Conservation (phyloP, 1,140 invertebrate species). For the Gerris buenoi region DNA sequence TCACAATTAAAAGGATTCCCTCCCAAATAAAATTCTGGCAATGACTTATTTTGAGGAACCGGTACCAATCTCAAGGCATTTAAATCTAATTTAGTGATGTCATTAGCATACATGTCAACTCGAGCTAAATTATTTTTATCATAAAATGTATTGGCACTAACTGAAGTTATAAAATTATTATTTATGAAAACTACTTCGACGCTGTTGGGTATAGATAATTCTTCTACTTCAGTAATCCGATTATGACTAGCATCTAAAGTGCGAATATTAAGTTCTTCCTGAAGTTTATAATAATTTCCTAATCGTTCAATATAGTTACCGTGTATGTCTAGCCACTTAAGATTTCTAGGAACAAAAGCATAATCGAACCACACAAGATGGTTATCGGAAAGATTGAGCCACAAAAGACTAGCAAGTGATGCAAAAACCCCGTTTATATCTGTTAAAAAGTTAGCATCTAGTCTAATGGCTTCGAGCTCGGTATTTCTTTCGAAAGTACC, state of each 20-base stretch:
- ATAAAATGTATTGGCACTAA: slow-evolving; percentile 68
- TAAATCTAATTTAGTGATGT: slow-evolving; percentile 62
- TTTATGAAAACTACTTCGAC: slow-evolving; percentile 77
- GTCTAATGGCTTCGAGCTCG: slow-evolving; percentile 62
- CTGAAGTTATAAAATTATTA: slow-evolving; percentile 66
- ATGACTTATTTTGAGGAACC: slow-evolving; percentile 44
- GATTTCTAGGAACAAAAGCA: slow-evolving; percentile 66
- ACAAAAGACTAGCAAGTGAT: slow-evolving; percentile 57
- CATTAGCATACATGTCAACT: slow-evolving; percentile 78
- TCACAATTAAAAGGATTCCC: slow-evolving; percentile 83
- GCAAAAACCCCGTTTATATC: slow-evolving; percentile 76
- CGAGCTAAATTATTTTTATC: slow-evolving; percentile 67
- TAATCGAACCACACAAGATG: slow-evolving; percentile 82
- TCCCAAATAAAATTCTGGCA: slow-evolving; percentile 75
- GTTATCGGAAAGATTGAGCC: slow-evolving; percentile 82
- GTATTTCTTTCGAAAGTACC: slow-evolving; percentile 65
- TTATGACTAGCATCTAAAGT: slow-evolving; percentile 78
- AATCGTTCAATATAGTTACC: slow-evolving; percentile 72
- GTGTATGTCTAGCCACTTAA: slow-evolving; percentile 81
- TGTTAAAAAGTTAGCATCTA: slow-evolving; percentile 72
- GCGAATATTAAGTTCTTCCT: slow-evolving; percentile 54
- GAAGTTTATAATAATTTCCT: slow-evolving; percentile 70
- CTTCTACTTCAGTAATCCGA: slow-evolving; percentile 58
- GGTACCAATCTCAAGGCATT: slow-evolving; percentile 59
- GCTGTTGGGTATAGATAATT: slow-evolving; percentile 72